A percentile compares a stretch with the other conserved stretches of the same genome.
Conservation (phyloP, 2,888 invertebrate genomes). For the Leptopilina myrica region DNA sequence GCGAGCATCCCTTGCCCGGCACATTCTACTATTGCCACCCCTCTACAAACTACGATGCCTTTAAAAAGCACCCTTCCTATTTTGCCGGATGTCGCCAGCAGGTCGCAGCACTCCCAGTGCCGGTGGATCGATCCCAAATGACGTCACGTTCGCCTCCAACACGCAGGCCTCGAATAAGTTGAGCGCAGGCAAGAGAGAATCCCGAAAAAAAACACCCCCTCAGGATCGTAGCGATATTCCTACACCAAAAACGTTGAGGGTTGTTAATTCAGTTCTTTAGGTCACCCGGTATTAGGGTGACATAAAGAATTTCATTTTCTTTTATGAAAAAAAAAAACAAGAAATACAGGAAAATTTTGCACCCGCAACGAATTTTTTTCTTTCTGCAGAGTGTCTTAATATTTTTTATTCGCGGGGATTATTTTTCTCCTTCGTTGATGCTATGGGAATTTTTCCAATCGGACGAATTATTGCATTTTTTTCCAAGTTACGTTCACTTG, state of each 20-base stretch:
- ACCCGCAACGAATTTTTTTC: neutral
- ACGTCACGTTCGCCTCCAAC: conserved; percentile 58
- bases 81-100: conserved; percentile 63
- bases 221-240: conserved; percentile 6
- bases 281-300: conserved; percentile 38
- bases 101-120: conserved; percentile 68
- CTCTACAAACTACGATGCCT: conserved; percentile 58
- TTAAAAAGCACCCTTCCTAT: conserved; percentile 58
- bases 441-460: too few relatives aligned
- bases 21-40: conserved; percentile 41
- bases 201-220: neutral
- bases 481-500: too few relatives aligned
- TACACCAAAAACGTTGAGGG: conserved; percentile 10
- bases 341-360: too few relatives aligned
- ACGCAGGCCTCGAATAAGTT: conserved; percentile 53
- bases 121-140: conserved; percentile 68
- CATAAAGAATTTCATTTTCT: conserved; percentile 3
- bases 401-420: too few relatives aligned
- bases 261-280: conserved; percentile 32
- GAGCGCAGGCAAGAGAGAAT: conserved; percentile 21
- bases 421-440: too few relatives aligned
- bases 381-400: too few relatives aligned
- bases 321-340: neutral
- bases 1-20: conserved; percentile 47
- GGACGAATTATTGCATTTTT: too few relatives aligned